Percentiles rank a stretch among this genome's conserved stretches.
Conservation (phyloP, 2,797 vertebrate genomes). For the Denticeps clupeoides region DNA sequence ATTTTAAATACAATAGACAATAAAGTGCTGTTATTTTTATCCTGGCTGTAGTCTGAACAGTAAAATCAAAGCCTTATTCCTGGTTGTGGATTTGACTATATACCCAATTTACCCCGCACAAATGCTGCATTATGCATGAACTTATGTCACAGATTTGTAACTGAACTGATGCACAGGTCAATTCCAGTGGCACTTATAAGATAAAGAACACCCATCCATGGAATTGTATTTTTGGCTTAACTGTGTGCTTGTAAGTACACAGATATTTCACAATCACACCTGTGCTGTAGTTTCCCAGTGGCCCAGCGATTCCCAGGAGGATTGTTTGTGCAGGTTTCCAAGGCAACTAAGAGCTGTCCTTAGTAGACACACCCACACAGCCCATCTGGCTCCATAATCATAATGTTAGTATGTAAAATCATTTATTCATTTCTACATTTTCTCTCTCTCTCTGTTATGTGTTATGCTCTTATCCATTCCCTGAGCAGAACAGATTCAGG, state of each 20-base stretch:
- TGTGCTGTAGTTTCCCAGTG: conserved; percentile 49
- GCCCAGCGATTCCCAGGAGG: conserved; percentile 51
- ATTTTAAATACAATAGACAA: no score
- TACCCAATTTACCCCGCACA: no score
- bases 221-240: conserved; percentile 8
- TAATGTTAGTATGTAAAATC: not conserved
- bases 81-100: no score
- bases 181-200: conserved; percentile 13
- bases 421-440: conserved; percentile 1
- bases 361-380: conserved; percentile 50
- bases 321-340: conserved; percentile 54
- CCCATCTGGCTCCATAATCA: conserved; percentile 38
- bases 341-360: conserved; percentile 45
- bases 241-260: not conserved
- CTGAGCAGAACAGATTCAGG: conserved; percentile 68
- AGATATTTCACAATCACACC: conserved; percentile 46
- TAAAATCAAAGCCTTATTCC: no score
- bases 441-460: conserved; percentile 4
- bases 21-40: no score
- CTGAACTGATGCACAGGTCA: no score
- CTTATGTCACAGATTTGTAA: no score
- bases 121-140: no score
- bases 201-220: conserved; percentile 2
- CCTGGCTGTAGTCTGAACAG: no score
- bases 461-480: conserved; percentile 13